Conservation (phyloP, 2,113 vertebrate species). For the Coturnix japonica region DNA sequence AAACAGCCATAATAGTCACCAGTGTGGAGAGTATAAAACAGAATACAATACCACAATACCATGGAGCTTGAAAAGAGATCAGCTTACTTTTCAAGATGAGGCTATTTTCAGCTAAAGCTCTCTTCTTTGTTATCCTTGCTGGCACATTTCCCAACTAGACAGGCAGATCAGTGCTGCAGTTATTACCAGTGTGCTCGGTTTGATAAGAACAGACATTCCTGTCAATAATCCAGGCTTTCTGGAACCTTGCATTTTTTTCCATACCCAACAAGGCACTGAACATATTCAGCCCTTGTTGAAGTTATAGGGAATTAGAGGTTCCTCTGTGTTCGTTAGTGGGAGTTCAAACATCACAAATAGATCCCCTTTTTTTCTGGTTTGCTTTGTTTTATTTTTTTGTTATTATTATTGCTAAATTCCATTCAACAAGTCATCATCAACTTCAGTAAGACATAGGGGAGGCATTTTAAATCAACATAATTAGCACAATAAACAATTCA, state of each 20-base stretch:
- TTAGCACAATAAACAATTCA: background rate
- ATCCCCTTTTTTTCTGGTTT: background rate
- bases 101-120: slow-evolving; percentile 31
- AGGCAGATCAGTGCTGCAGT: background rate
- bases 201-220: background rate
- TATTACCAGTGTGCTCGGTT: background rate
- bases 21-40: background rate
- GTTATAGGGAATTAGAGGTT: background rate
- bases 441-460: background rate
- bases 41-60: background rate
- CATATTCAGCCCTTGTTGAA: background rate
- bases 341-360: background rate
- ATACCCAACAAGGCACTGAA: background rate
- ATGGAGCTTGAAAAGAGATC: background rate
- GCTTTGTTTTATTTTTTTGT: too few relatives aligned
- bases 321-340: background rate
- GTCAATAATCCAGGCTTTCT: background rate
- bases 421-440: background rate
- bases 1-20: background rate
- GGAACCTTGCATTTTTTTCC: background rate
- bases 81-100: slow-evolving; percentile 6
- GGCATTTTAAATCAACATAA: background rate
- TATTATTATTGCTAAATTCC: background rate
- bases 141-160: background rate
- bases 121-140: background rate